Conservation (phyloP, 2,888 invertebrate species). For the Embidobia sp. region DNA sequence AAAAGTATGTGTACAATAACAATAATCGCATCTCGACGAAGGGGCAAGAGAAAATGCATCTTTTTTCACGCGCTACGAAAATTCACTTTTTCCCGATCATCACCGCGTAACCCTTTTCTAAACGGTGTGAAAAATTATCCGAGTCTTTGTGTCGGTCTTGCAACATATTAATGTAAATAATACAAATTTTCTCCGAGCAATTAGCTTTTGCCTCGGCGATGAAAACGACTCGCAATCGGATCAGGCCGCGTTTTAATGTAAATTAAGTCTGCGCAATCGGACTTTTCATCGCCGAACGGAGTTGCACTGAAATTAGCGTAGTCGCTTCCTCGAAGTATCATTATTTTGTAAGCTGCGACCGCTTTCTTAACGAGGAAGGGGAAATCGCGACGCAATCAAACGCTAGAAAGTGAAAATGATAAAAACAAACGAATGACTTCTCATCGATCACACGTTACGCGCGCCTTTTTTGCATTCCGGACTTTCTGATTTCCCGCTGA, state of each 20-base stretch:
- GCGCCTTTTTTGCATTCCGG: slow-evolving; percentile 20
- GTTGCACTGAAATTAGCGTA: slow-evolving; percentile 32
- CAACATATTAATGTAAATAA: slow-evolving; percentile 48
- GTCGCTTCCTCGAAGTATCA: slow-evolving; percentile 17
- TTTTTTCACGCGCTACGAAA: slow-evolving; percentile 14
- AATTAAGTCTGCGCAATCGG: no score
- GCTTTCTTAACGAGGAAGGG: slow-evolving; percentile 22
- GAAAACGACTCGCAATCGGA: slow-evolving; percentile 5
- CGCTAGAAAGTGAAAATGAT: slow-evolving; percentile 59
- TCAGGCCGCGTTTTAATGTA: neutral
- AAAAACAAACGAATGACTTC: slow-evolving; percentile 39
- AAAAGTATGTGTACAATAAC: slow-evolving; percentile 8
- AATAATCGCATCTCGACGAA: no score
- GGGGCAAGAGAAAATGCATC: slow-evolving; percentile 2
- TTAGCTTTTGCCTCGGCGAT: slow-evolving; percentile 9
- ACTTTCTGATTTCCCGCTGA: slow-evolving; percentile 46
- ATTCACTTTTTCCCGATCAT: slow-evolving; percentile 26
- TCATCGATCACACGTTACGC: slow-evolving; percentile 38
- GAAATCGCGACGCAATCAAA: slow-evolving; percentile 16
- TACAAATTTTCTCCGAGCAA: slow-evolving; percentile 26
- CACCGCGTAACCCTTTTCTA: slow-evolving; percentile 29
- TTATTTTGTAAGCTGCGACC: slow-evolving; percentile 19
- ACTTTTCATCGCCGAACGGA: no score
- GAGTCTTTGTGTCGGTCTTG: neutral
- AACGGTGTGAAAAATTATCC: slow-evolving; percentile 10